Percentiles rank a stretch among this genome's conserved stretches.
phyloP scores from a whole-genome alignment of 2,113 vertebrate genomes.

The Petrocephalus zakoni region DNA sequence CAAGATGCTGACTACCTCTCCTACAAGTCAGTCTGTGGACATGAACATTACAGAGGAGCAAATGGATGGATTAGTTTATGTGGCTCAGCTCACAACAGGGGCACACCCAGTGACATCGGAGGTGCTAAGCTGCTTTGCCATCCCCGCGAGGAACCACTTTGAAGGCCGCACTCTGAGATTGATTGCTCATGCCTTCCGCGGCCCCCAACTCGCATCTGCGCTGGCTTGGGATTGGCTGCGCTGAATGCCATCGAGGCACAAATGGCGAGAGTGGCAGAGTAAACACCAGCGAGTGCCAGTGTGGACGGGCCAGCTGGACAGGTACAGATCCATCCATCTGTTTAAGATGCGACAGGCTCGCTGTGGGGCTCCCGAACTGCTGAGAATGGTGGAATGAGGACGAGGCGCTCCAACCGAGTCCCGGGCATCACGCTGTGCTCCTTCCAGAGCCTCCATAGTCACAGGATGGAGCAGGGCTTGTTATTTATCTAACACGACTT shows the following conservation, averaged over 20 bases:
- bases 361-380: neutral
- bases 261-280: neutral
- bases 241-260: neutral
- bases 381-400: neutral
- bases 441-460: neutral
- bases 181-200: neutral
- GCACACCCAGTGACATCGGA: neutral
- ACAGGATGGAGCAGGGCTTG: neutral
- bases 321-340: constrained; percentile 3
- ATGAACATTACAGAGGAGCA: neutral
- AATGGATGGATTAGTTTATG: neutral
- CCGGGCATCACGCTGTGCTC: neutral
- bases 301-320: constrained; percentile 1
- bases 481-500: neutral
- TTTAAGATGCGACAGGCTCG: neutral
- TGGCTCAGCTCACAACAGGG: neutral
- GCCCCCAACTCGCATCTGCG: neutral
- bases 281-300: neutral
- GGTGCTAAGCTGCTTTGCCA: neutral
- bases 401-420: neutral
- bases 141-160: neutral
- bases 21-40: neutral
- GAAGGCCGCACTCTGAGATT: neutral
- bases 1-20: neutral
- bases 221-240: neutral